Percentiles rank a stretch among this genome's conserved stretches.
Evolutionary conservation across 2,888 invertebrate genomes (phyloP).

Genomic region (Leptinotarsa rubiginosa): DNA sequence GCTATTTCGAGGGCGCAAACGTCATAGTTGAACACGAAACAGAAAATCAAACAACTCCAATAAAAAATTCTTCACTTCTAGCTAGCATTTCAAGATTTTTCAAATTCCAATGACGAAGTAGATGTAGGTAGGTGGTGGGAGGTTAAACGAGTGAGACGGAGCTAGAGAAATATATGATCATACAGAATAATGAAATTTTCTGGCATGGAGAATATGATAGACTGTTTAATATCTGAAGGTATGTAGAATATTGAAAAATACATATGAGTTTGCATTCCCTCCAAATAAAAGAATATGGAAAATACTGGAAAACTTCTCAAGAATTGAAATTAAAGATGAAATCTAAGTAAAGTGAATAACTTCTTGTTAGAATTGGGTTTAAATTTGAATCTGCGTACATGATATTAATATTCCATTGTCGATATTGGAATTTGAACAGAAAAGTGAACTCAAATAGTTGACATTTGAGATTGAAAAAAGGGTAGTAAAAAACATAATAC

Average conservation of each 20-base stretch:
- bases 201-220: conserved; percentile 63
- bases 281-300: conserved; percentile 55
- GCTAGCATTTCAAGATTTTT: conserved; percentile 41
- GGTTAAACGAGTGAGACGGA: conserved; percentile 38
- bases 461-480: too few relatives aligned
- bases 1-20: too few relatives aligned
- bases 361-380: conserved; percentile 56
- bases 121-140: conserved; percentile 20
- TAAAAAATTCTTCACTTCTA: conserved; percentile 41
- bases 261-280: conserved; percentile 55
- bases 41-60: conserved; percentile 43
- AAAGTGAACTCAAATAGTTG: too few relatives aligned
- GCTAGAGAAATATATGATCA: conserved; percentile 64
- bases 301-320: conserved; percentile 57
- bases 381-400: conserved; percentile 21
- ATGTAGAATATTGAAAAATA: conserved; percentile 64
- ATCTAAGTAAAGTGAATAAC: conserved; percentile 61
- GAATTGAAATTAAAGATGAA: conserved; percentile 48
- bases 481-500: too few relatives aligned
- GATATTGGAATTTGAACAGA: neutral
- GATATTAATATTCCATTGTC: neutral
- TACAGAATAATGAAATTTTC: conserved; percentile 65
- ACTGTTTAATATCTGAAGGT: conserved; percentile 64
- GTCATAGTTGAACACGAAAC: too few relatives aligned
- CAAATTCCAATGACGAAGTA: conserved; percentile 37